These are phyloP conservation scores for Perodicticus potto DNA, from an alignment of 2,797 vertebrate species.

Conservation along the genomic window DNA sequence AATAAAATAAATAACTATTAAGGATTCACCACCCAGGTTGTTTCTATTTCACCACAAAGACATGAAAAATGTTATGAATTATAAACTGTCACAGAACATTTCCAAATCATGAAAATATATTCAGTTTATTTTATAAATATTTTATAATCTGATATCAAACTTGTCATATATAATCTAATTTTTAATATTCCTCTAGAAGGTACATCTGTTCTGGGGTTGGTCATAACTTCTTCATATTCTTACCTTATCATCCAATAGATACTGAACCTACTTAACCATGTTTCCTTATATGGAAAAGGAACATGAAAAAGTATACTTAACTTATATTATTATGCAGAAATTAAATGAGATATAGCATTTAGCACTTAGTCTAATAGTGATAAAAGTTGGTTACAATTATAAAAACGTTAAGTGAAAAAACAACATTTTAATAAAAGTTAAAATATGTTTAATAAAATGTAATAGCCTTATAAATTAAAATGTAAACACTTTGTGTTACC, in stretches of 20 bases:
- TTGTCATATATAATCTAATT: background rate
- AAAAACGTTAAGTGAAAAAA: background rate
- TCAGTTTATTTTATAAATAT: background rate
- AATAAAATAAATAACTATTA: background rate
- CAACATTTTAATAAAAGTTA: constrained; percentile 17
- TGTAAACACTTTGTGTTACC: background rate
- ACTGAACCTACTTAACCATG: background rate
- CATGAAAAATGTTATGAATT: background rate
- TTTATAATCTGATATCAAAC: background rate
- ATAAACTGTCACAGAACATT: background rate
- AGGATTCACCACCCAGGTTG: too few relatives aligned
- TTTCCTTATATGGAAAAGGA: background rate
- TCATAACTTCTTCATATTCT: background rate
- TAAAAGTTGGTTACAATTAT: background rate
- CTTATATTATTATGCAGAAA: background rate
- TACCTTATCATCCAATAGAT: background rate
- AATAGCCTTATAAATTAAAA: background rate
- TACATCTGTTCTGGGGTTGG: background rate
- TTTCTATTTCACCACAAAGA: background rate
- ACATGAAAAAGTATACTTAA: background rate
- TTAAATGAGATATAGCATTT: background rate
- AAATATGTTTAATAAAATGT: background rate
- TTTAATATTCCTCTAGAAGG: background rate
- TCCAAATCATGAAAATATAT: background rate
- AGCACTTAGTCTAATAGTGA: background rate